These are phyloP conservation scores for Cyanoliseus patagonus DNA, from an alignment of 2,113 vertebrate genomes.

Conservation along the genomic window DNA sequence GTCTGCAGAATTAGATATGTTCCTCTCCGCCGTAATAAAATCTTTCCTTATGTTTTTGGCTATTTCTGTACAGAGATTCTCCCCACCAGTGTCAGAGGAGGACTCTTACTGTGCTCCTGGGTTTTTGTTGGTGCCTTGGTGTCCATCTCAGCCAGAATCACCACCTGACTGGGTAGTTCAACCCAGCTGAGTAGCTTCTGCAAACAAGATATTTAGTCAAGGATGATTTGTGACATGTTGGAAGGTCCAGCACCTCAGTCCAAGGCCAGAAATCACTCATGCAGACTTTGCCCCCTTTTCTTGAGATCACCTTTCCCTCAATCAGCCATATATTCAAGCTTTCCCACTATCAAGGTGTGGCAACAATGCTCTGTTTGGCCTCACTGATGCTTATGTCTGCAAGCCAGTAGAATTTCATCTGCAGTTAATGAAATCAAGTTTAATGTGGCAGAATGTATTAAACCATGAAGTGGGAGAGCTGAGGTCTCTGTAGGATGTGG, in stretches of 20 bases:
- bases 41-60: background rate
- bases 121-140: background rate
- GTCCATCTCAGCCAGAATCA: background rate
- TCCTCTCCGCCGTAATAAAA: background rate
- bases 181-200: background rate
- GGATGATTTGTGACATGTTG: background rate
- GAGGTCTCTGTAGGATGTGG: background rate
- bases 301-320: background rate
- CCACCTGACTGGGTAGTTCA: background rate
- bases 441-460: background rate
- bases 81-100: accelerated
- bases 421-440: background rate
- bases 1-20: background rate
- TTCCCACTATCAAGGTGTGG: background rate
- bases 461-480: background rate
- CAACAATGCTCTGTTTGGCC: background rate
- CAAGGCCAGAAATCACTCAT: background rate
- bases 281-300: background rate
- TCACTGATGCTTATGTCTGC: background rate
- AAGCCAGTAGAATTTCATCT: background rate
- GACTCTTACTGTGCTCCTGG: background rate
- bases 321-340: background rate
- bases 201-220: background rate
- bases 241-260: background rate
- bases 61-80: background rate